Conservation (phyloP, 2,888 invertebrate genomes). For the Catocala nupta region DNA sequence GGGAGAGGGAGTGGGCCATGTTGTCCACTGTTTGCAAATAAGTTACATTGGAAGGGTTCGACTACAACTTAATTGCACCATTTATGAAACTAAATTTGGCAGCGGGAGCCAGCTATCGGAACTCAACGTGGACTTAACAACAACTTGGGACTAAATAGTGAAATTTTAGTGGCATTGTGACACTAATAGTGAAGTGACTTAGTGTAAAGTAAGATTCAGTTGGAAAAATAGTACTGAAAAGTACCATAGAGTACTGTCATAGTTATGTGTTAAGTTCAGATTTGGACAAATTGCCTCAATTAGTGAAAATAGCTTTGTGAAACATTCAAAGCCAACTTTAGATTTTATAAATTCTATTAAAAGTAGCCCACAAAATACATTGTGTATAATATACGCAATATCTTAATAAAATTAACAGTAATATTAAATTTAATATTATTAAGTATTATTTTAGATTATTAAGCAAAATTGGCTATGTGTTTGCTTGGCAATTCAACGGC, state of each 20-base stretch:
- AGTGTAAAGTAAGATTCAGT: constrained; percentile 31
- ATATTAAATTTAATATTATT: no score
- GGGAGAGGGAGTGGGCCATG: no score
- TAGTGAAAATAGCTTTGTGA: no score
- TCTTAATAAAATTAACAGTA: no score
- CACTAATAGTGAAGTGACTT: constrained; percentile 44
- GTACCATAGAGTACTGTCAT: constrained; percentile 10
- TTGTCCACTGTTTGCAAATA: no score
- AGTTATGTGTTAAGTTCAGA: constrained; percentile 4
- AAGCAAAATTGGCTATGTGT: no score
- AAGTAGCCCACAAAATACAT: neutral
- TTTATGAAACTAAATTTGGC: no score
- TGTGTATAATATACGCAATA: neutral
- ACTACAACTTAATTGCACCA: no score
- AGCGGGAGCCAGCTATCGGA: constrained; percentile 19
- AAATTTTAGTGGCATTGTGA: constrained; percentile 48
- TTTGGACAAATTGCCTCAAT: neutral
- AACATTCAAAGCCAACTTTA: no score
- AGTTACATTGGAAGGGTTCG: no score
- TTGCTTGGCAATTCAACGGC: no score
- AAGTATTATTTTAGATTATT: no score
- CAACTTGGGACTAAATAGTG: constrained; percentile 45
- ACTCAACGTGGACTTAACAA: constrained; percentile 24
- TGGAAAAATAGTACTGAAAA: constrained; percentile 39
- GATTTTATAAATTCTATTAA: neutral